phyloP scores from a whole-genome alignment of 2,888 invertebrate genomes.

The Andrena haemorrhoa region DNA sequence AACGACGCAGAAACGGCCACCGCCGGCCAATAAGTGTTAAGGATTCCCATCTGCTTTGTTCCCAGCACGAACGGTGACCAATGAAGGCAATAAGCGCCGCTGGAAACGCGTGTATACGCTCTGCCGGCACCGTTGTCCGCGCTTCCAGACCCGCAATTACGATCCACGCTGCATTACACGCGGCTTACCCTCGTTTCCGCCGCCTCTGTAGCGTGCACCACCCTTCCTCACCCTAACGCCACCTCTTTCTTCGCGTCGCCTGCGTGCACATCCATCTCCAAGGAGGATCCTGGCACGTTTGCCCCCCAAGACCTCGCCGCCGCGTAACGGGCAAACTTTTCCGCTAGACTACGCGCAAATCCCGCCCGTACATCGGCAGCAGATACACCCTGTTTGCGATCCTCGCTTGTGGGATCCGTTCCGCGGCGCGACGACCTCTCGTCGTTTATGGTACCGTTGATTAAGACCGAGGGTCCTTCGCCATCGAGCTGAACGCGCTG shows the following conservation, averaged over 20 bases:
- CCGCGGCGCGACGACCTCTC: slow-evolving; percentile 26
- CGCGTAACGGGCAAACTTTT: slow-evolving; percentile 57
- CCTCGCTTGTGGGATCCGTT: slow-evolving; percentile 23
- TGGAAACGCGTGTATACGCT: slow-evolving; percentile 61
- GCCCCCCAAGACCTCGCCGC: slow-evolving; percentile 26
- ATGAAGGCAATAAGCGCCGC: slow-evolving; percentile 79
- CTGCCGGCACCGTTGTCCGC: slow-evolving; percentile 71
- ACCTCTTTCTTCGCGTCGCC: neutral
- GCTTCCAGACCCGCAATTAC: slow-evolving; percentile 73
- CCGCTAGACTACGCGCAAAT: slow-evolving; percentile 60
- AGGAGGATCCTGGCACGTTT: slow-evolving; percentile 16
- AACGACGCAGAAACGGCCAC: slow-evolving; percentile 40
- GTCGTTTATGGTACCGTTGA: slow-evolving; percentile 55
- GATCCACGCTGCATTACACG: slow-evolving; percentile 68
- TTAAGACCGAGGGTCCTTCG: slow-evolving; percentile 34
- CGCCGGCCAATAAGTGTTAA: slow-evolving; percentile 80
- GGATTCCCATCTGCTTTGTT: slow-evolving; percentile 82
- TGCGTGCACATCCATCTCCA: slow-evolving; percentile 28
- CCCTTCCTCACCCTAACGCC: neutral
- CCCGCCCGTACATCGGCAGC: slow-evolving; percentile 4
- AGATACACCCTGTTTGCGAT: slow-evolving; percentile 18
- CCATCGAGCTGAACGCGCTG: slow-evolving; percentile 43
- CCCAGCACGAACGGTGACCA: slow-evolving; percentile 71
- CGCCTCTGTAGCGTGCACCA: neutral
- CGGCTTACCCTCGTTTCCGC: slow-evolving; percentile 12